Percentiles rank a stretch among this genome's conserved stretches.
These are phyloP conservation scores for Virgularia gustaviana DNA, from an alignment of 92 coral and sea anemone species.

Conservation along the genomic window DNA sequence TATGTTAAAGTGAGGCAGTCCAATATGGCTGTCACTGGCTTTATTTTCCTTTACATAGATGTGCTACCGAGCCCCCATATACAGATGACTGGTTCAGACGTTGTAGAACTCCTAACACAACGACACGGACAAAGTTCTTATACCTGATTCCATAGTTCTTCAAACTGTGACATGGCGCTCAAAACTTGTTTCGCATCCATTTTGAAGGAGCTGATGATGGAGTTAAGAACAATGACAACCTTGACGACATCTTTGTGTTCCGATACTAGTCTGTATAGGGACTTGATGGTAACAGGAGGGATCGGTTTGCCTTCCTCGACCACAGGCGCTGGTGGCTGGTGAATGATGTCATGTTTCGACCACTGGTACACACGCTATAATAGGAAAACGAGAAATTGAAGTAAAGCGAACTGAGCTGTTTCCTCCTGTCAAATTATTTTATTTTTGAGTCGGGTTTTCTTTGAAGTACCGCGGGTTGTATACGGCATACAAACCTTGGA, in stretches of 20 bases:
- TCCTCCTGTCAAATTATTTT: too few species aligned
- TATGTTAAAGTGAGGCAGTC: too few species aligned
- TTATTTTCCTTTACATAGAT: too few species aligned
- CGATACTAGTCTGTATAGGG: constrained; percentile 88
- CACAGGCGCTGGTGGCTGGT: constrained; percentile 88
- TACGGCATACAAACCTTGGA: too few species aligned
- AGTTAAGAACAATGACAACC: constrained; percentile 81
- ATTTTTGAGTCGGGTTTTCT: too few species aligned
- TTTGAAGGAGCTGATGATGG: constrained; percentile 90
- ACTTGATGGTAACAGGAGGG: constrained; percentile 81
- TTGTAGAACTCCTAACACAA: background rate
- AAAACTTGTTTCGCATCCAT: constrained; percentile 84
- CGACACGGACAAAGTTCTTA: too few species aligned
- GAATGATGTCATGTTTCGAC: constrained; percentile 82
- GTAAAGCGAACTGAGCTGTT: too few species aligned
- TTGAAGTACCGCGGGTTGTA: too few species aligned
- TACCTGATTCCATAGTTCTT: constrained; percentile 96
- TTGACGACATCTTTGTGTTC: constrained; percentile 96
- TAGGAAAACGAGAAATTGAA: background rate
- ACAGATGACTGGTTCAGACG: background rate
- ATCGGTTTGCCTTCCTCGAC: constrained; percentile 97
- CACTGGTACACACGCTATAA: constrained; percentile 79
- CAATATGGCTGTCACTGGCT: too few species aligned
- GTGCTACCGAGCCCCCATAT: background rate
- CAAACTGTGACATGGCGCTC: constrained; percentile 84